Evolutionary conservation across 2,888 invertebrate species (phyloP).

Genomic region (Machimus rusticus): DNA sequence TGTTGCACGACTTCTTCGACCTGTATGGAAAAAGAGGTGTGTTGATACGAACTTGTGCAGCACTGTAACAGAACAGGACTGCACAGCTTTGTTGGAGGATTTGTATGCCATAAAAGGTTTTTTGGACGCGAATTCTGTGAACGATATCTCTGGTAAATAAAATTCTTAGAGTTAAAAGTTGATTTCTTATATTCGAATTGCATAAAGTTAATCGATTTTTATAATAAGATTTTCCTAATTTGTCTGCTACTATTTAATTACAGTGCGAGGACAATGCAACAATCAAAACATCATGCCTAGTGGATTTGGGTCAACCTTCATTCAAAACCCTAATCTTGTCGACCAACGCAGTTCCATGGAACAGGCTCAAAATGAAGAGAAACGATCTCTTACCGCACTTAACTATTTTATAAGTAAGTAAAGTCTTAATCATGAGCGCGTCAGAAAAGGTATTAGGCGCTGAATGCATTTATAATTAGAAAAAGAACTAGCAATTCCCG

Average conservation of each 20-base stretch:
- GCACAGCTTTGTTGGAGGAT: constrained; percentile 76
- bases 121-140: constrained; percentile 71
- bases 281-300: constrained; percentile 50
- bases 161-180: background rate
- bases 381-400: constrained; percentile 78
- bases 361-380: constrained; percentile 71
- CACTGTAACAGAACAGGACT: constrained; percentile 73
- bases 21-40: constrained; percentile 86
- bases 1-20: constrained; percentile 84
- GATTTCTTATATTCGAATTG: no score
- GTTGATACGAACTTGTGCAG: constrained; percentile 75
- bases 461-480: background rate
- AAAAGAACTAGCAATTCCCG: background rate
- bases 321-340: constrained; percentile 50
- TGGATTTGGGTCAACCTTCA: constrained; percentile 51
- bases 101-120: constrained; percentile 79
- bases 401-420: constrained; percentile 72
- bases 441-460: background rate
- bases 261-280: constrained; percentile 51
- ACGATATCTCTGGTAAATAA: constrained; percentile 56
- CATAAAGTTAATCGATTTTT: no score
- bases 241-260: background rate
- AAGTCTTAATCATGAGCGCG: background rate
- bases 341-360: constrained; percentile 59
- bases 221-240: background rate